Percentiles rank a stretch among this genome's conserved stretches.
These are phyloP conservation scores for Poecilus cupreus DNA, from an alignment of 2,888 invertebrate genomes.

Conservation along the genomic window DNA sequence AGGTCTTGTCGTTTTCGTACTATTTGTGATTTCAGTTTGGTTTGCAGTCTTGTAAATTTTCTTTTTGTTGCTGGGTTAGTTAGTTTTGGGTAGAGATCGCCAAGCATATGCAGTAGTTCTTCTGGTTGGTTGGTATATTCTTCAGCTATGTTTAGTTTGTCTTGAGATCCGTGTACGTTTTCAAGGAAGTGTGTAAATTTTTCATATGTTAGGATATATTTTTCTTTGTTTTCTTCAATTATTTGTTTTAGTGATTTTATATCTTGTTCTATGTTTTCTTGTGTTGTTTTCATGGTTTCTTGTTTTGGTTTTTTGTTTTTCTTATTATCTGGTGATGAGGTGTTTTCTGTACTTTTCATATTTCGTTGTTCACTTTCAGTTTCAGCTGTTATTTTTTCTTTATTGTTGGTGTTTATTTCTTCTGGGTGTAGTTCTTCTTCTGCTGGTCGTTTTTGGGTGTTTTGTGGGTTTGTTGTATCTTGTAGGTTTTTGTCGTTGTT, in stretches of 20 bases:
- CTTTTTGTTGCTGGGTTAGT: conserved; percentile 41
- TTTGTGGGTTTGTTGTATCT: background rate
- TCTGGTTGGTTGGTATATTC: conserved; percentile 27
- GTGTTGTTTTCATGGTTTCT: background rate
- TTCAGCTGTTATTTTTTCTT: background rate
- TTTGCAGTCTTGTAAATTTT: conserved; percentile 55
- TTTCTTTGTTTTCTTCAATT: background rate
- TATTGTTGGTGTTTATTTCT: background rate
- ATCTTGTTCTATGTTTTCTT: background rate
- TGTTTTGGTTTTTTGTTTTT: background rate
- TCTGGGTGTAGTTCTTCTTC: background rate
- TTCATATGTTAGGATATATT: background rate
- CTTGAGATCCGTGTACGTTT: background rate
- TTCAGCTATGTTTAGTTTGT: no score
- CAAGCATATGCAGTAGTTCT: conserved; percentile 29
- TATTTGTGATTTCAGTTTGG: background rate
- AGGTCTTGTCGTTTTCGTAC: background rate
- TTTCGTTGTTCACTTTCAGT: background rate
- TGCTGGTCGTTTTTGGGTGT: background rate
- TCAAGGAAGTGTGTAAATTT: conserved; percentile 46
- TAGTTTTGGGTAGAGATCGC: conserved; percentile 8
- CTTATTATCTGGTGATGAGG: background rate
- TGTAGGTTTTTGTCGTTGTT: background rate
- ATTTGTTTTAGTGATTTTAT: background rate
- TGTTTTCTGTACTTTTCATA: background rate